These are phyloP conservation scores for Muscicapa comitata DNA, from an alignment of 2,797 vertebrate genomes.

Conservation along the genomic window DNA sequence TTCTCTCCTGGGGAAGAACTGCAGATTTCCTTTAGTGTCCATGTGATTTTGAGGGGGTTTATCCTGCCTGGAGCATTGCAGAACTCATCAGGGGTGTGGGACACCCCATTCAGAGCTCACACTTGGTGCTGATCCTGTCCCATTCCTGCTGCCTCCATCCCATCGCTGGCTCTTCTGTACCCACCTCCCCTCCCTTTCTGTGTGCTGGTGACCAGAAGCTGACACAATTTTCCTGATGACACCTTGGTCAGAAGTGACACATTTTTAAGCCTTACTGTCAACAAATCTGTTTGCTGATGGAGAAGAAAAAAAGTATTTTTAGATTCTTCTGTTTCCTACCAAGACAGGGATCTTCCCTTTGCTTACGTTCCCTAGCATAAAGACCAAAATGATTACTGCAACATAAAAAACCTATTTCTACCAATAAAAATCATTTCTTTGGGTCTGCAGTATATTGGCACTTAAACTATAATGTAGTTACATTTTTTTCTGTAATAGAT, in stretches of 20 bases:
- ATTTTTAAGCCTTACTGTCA: neutral
- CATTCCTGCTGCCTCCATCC: neutral
- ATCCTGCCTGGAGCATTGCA: neutral
- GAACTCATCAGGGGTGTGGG: neutral
- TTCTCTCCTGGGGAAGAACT: neutral
- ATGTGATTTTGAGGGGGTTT: neutral
- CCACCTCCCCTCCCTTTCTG: neutral
- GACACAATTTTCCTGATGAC: neutral
- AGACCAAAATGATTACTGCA: slow-evolving; percentile 1
- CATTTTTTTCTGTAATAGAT: slow-evolving; percentile 30
- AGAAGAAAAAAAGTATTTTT: neutral
- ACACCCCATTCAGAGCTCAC: neutral
- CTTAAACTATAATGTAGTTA: slow-evolving; percentile 20
- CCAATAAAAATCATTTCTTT: slow-evolving; percentile 42
- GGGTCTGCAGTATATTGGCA: neutral
- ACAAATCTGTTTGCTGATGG: neutral
- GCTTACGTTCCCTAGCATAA: neutral
- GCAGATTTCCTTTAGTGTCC: neutral
- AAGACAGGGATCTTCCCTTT: slow-evolving; percentile 3
- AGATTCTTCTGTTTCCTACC: neutral
- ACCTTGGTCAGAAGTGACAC: neutral
- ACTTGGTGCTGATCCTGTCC: neutral
- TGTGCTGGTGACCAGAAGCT: neutral
- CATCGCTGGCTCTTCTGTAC: neutral
- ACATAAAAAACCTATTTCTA: slow-evolving; percentile 24